Evolutionary conservation across 2,113 vertebrate genomes (phyloP), one percentile per base, ranked within the genome.

Genomic region (Cnemophilus loriae): DNA sequence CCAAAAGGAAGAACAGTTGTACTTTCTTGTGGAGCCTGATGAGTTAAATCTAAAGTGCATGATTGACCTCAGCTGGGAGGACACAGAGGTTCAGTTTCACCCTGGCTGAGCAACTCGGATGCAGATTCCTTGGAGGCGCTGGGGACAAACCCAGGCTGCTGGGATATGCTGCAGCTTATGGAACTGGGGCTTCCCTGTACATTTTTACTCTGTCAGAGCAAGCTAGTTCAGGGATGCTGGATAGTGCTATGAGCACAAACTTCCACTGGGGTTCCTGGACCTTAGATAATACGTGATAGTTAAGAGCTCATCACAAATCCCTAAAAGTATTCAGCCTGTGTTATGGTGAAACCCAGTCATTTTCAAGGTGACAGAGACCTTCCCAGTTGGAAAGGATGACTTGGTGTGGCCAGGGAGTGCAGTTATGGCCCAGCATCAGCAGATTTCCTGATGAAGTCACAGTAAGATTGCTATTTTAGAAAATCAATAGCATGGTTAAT

Each of bases 401-500:
- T 75, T 86, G 56, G 73, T 81, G 64, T 86, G 76, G 84, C 76
- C 88, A 90, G 26, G 16, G 86, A 94, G 46, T 84, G 73, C 77
- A 71, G 86, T 94, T 81, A 90, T 41, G 67, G 79, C 64, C 71
- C 6, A 0, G 57, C 90, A 92, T 97, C 93, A 97, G 96, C 90
- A 93, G 71, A 92, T 93, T 96, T 95, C 87, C 55, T 44, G 79
- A 93, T 95, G 90, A 94, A 96, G 71, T 93, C 88, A 94, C 60
- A n/a, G 68, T 71, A 84, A 84, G 94, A 93, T 64, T 77, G 79
- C 86, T 90, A 18, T 93, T 95, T 94, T 83, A 90, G 90, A 79
- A 94, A 95, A 96, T 96, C 92, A 93, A 94, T 97, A 90, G 32
- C 92, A 37, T 93, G 92, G 90, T 90, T 95, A 94, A 96, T 96